Evolutionary conservation across 1,140 invertebrate genomes (phyloP).

Genomic region (Musca vetustissima): DNA sequence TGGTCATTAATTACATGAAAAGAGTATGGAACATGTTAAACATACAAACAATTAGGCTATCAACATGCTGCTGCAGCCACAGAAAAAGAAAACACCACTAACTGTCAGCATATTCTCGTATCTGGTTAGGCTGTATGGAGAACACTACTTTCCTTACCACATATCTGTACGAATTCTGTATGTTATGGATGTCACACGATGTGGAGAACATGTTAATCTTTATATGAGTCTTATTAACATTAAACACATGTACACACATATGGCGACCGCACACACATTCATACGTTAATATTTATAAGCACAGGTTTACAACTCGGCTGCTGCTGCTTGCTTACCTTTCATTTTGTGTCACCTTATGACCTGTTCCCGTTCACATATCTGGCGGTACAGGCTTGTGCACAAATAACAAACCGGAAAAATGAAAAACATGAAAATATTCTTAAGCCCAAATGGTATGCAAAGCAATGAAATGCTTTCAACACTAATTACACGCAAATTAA

Average conservation of each 20-base stretch:
- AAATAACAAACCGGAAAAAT: too few relatives aligned
- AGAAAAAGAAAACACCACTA: too few relatives aligned
- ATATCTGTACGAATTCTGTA: background rate
- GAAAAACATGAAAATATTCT: constrained; percentile 18
- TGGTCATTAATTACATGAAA: constrained; percentile 13
- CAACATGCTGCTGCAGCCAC: too few relatives aligned
- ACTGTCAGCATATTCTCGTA: too few relatives aligned
- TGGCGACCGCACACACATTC: too few relatives aligned
- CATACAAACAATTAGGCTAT: background rate
- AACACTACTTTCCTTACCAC: background rate
- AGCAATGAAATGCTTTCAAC: constrained; percentile 13
- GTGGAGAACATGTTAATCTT: constrained; percentile 13
- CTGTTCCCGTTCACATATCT: too few relatives aligned
- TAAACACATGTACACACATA: background rate
- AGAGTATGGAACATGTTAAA: constrained; percentile 4
- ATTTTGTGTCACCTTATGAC: too few relatives aligned
- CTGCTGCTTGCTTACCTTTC: too few relatives aligned
- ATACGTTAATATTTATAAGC: too few relatives aligned
- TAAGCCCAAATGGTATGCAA: constrained; percentile 11
- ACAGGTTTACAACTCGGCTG: too few relatives aligned
- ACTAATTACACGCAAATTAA: constrained; percentile 23
- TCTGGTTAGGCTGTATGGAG: background rate
- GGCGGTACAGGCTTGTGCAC: too few relatives aligned
- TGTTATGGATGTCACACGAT: background rate
- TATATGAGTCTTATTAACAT: background rate